Base-by-base conservation (phyloP, 2,113 vertebrate genomes). In the Microtus richardsoni region DNA sequence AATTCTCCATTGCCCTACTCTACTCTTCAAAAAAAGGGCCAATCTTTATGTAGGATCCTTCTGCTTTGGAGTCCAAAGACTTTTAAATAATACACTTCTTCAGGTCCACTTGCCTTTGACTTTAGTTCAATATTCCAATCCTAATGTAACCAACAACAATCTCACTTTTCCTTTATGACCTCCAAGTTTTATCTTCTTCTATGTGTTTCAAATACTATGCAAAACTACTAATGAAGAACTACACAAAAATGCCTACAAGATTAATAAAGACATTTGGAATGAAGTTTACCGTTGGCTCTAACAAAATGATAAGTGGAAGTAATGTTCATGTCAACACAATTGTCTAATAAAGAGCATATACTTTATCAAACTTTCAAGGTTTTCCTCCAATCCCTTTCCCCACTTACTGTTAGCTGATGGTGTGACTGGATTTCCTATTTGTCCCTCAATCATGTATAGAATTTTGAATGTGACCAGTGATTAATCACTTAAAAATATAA, bases 371-470 rank as follows among this genome's bases (percentile, higher is more conserved):
- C 0, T 22, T 79, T 3, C 28, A n/a, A 30, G 11, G 68, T 71
- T 75, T 26, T 66, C 58, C 41, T 36, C 33, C 30, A 26, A 58
- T 6, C 1, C 77, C 5, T n/a, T 22, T 49, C 21, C 13, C 39
- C 0, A 2, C 39, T 2, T 2, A 5, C 22, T 39, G 1, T 17
- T 19, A 22, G 6, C 21, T 44, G 26, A 21, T 33, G 7, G 41
- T 21, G 5, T 33, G 22, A 1, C 2, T 91, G 6, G 5, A 11
- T 87, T 93, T 68, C 11, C 17, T 5, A 73, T 2, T 58, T 47
- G 7, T 28, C 4, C 17, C 0, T 88, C 22, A 4, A 3, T 73
- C 22, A 7, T 64, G 26, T 79, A 4, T 74, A 8, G 21, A 80
- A 24, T 71, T 54, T 24, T 88, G 1, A 11, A 21, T 26, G 1